Evolutionary conservation across 2,888 invertebrate genomes (phyloP).

Genomic region (Athetis lepigone): DNA sequence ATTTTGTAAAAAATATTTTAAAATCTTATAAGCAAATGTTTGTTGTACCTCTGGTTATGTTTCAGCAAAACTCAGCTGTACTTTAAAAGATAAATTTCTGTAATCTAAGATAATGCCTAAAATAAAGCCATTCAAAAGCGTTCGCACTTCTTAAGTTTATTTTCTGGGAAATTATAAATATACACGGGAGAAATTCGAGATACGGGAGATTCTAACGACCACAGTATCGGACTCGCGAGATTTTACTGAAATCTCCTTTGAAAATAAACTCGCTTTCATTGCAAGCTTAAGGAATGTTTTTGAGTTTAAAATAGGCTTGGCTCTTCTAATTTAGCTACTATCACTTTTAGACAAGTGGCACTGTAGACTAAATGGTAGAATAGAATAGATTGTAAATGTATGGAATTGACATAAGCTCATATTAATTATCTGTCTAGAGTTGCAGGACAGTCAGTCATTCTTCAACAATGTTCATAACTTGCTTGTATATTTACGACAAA

Average conservation of each 20-base stretch:
- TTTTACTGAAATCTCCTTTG: slow-evolving; percentile 6
- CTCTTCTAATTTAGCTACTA: background rate
- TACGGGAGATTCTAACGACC: slow-evolving; percentile 1
- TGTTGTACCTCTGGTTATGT: slow-evolving; percentile 7
- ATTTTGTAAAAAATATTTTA: slow-evolving; percentile 15
- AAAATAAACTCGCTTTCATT: slow-evolving; percentile 9
- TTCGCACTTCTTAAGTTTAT: slow-evolving; percentile 33
- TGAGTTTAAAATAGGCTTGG: background rate
- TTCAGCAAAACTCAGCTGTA: slow-evolving; percentile 20
- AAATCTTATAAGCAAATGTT: slow-evolving; percentile 30
- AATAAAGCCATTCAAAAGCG: slow-evolving; percentile 25
- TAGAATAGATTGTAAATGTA: too few species aligned
- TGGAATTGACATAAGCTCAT: too few species aligned
- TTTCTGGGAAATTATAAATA: slow-evolving; percentile 50
- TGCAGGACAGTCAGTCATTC: too few species aligned
- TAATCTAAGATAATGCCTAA: slow-evolving; percentile 29
- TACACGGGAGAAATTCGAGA: slow-evolving; percentile 18
- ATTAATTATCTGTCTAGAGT: too few species aligned
- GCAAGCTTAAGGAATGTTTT: slow-evolving; percentile 10
- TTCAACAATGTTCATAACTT: too few species aligned
- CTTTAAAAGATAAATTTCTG: slow-evolving; percentile 32
- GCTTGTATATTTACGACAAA: too few species aligned
- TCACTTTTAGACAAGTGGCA: too few species aligned
- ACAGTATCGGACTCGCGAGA: slow-evolving; percentile 4
- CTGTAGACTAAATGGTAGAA: too few species aligned